Conservation (phyloP, 2,113 vertebrate species). For the Varanus komodoensis region DNA sequence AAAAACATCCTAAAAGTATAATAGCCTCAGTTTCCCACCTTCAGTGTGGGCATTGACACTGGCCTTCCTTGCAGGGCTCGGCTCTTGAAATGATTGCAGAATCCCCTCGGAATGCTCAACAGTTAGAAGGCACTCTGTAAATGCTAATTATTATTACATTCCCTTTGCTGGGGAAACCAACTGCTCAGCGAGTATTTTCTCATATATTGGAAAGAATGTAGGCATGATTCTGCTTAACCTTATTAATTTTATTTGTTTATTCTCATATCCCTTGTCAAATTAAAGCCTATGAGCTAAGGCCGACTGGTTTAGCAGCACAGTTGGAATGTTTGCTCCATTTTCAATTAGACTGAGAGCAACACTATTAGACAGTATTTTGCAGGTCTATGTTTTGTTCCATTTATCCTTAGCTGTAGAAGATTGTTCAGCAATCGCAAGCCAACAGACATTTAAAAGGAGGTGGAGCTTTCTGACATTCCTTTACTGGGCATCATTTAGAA, state of each 20-base stretch:
- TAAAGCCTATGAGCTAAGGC: constrained; percentile 38
- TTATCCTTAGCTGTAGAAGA: constrained; percentile 24
- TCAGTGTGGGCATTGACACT: not conserved
- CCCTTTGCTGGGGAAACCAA: constrained; percentile 46
- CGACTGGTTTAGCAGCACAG: constrained; percentile 42
- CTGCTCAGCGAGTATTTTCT: constrained; percentile 44
- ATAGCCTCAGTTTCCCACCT: not conserved
- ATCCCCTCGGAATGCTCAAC: not conserved
- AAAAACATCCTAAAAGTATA: not conserved
- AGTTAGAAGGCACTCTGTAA: not conserved
- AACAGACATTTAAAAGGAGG: constrained; percentile 14
- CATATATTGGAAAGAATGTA: constrained; percentile 47
- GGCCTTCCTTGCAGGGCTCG: not conserved
- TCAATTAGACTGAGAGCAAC: constrained; percentile 19
- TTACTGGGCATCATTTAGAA: constrained; percentile 7
- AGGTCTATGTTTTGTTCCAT: constrained; percentile 22
- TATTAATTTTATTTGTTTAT: constrained; percentile 54
- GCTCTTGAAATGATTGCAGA: not conserved
- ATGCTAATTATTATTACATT: not conserved
- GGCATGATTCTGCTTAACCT: constrained; percentile 51
- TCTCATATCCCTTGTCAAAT: constrained; percentile 43
- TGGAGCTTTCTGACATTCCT: constrained; percentile 1
- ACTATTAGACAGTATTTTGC: constrained; percentile 39
- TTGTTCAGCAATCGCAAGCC: not conserved
- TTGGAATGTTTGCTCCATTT: constrained; percentile 27